Evolutionary conservation across 2,797 vertebrate species (phyloP), one percentile per base, ranked within the genome.

Genomic region (Amazona ochrocephala): DNA sequence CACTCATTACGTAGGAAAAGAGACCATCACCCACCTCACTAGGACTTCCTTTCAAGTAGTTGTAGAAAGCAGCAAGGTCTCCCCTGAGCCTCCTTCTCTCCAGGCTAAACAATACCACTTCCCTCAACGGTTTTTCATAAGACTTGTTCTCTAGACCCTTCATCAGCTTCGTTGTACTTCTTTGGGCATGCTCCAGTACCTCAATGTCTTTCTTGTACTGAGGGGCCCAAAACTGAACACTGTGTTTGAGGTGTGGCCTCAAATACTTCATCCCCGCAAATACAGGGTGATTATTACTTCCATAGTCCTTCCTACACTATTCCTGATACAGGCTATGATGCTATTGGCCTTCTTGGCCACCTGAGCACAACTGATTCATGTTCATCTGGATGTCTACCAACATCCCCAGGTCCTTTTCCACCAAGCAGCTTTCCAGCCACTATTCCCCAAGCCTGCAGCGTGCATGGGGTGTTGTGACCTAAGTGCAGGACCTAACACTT

Each of bases 11-110:
- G 2, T 54, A 13, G 27, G 26, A 67, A 41, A 42, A 42, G 61
- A 54, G 34, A 42, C 10, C 0, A 1, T 53, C 41, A 6, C 9
- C 12, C 41, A 37, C 30, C 10, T 16, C 3, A 5, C 15, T 32
- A 20, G 13, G 16, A 1, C 26, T 30, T 79, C 22, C 18, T 73
- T 67, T 61, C 26, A 17, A 30, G 26, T 20, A 53, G 24, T 3
- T 61, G 26, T 27, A 37, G 50, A 64, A 27, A 64, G 19, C 1
- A 1, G 7, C 20, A n/a, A 32, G 24, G 6, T 75, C 9, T 30
- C 19, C 4, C 4, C 15, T 77, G n/a, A 61, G 4, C 19, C 6
- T 29, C 30, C 45, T 67, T 48, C 42, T 10, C 26, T 54, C 26
- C 3, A 5, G 19, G 15, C 22, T 54, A 3, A 79, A 17, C 60